phyloP scores from a whole-genome alignment of 2,113 vertebrate species.

The Paramormyrops kingsleyae region DNA sequence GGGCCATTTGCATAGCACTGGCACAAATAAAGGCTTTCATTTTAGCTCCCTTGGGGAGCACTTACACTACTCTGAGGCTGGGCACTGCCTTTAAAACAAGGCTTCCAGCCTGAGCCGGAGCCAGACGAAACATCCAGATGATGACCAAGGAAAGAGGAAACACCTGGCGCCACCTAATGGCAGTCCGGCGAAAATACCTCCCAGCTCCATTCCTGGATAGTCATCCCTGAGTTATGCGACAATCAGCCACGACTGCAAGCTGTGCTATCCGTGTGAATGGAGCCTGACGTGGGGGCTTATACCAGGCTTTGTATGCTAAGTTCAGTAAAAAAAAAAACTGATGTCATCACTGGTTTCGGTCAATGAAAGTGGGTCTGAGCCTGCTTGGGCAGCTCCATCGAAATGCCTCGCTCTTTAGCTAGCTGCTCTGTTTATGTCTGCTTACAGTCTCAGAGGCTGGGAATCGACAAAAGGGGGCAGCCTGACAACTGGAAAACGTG shows the following conservation, averaged over 20 bases:
- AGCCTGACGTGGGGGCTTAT: not conserved
- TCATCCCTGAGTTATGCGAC: not conserved
- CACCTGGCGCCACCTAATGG: slow-evolving; percentile 2
- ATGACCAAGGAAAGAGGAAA: not conserved
- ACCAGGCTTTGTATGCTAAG: not conserved
- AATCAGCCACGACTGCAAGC: not conserved
- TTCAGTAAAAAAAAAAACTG: not conserved
- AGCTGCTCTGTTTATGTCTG: not conserved
- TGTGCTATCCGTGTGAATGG: not conserved
- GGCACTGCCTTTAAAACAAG: not conserved
- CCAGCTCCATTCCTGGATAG: not conserved
- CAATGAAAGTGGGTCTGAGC: not conserved
- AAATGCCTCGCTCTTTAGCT: not conserved
- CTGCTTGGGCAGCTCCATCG: not conserved
- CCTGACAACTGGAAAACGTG: not conserved
- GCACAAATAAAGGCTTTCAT: not conserved
- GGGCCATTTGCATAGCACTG: not conserved
- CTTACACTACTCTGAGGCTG: not conserved
- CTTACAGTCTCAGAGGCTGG: not conserved
- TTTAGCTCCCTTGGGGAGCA: not conserved
- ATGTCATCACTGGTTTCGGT: not conserved
- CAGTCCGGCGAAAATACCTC: not conserved
- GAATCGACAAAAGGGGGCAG: not conserved
- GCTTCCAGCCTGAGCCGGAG: not conserved
- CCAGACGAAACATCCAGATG: not conserved